Evolutionary conservation across 2,888 invertebrate species (phyloP), one percentile per base, ranked within the genome.

Genomic region (Actias luna): DNA sequence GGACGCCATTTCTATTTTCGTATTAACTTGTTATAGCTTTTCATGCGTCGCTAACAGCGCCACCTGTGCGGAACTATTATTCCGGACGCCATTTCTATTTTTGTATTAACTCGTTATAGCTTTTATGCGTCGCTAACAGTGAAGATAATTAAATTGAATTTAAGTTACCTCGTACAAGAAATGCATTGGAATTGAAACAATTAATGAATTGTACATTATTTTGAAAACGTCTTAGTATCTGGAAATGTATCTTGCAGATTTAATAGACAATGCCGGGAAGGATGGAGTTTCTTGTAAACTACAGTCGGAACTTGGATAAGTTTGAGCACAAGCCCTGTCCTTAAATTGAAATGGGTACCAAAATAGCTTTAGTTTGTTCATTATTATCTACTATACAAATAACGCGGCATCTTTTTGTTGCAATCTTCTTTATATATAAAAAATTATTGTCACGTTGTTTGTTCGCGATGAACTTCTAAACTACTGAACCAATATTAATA

Each of bases 341-440:
- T 84, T 84, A 84, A 90, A 90, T 89, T 89, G 88, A 88, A 91
- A 90, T 86, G 83, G 85, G 85, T 84, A 87, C 84, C 80, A 80
- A 86, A 89, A 87, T 87, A 86, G 80, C 83, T 82, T 69, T 69
- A 80, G 82, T 85, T 79, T 80, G 77, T 84, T 82, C 80, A 81
- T 85, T 86, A 84, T 83, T 82, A 85, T 84, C 79, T 82, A 81
- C 80, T 76, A 25, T 46, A 22, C 2, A 46, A 46, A 18, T 46
- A 25, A 46, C 22, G 3, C 2, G 22, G 78, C 78, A 59, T 66
- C 29, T 42, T 29, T 64, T 63, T 57, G 39, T 46, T 42, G 58
- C 27, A 52, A 22, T n/a, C n/a, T n/a, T n/a, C n/a, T n/a, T n/a
- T n/a, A n/a, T 33, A 42, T 42, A 39, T 42, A 42, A 18, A n/a